phyloP scores from a whole-genome alignment of 2,113 vertebrate genomes.

The Leiothrix lutea region DNA sequence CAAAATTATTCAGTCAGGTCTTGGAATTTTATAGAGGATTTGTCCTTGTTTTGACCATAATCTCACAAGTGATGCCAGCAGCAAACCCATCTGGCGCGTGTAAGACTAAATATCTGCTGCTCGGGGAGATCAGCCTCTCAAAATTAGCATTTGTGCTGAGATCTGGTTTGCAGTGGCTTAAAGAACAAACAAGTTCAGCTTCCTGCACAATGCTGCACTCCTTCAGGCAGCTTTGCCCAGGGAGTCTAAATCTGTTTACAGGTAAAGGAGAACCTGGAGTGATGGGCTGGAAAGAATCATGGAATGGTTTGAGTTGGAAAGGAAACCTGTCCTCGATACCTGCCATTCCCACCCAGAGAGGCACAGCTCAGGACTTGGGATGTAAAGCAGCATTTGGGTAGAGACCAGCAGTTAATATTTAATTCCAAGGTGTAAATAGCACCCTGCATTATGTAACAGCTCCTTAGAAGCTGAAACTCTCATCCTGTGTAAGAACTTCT shows the following conservation, averaged over 20 bases:
- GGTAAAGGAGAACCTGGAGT: neutral
- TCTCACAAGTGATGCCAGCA: neutral
- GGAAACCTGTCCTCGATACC: neutral
- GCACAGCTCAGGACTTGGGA: neutral
- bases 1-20: neutral
- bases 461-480: neutral
- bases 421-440: neutral
- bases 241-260: neutral
- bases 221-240: neutral
- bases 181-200: neutral
- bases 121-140: neutral
- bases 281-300: rapidly evolving
- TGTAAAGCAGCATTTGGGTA: neutral
- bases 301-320: neutral
- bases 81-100: neutral
- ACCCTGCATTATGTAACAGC: neutral
- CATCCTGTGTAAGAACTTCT: neutral
- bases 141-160: neutral
- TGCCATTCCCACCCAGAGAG: neutral
- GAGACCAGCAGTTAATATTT: neutral
- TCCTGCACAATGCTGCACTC: neutral
- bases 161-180: neutral
- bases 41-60: neutral
- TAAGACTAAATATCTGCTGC: neutral
- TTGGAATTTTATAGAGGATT: neutral